Percentiles rank a stretch among this genome's conserved stretches.
Evolutionary conservation across 2,113 vertebrate genomes (phyloP).

Genomic region (Chionodraco myersi): DNA sequence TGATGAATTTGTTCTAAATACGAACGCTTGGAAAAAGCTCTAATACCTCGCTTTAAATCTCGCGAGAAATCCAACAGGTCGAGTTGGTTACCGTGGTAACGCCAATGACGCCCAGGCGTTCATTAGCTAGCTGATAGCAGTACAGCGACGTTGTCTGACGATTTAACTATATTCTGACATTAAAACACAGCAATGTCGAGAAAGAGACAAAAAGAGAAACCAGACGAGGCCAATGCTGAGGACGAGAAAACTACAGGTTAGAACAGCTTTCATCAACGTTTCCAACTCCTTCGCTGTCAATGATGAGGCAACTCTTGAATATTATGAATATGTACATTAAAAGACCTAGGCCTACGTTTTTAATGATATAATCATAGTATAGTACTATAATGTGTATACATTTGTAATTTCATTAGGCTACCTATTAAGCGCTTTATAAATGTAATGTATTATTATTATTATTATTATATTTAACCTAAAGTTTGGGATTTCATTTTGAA

Average conservation of each 20-base stretch:
- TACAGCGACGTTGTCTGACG: neutral
- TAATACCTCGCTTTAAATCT: neutral
- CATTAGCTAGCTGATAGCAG: neutral
- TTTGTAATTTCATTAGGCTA: neutral
- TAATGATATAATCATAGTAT: neutral
- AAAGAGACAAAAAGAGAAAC: conserved; percentile 58
- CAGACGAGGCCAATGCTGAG: conserved; percentile 54
- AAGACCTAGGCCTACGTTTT: neutral
- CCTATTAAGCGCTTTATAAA: too few relatives aligned
- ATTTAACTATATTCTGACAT: neutral
- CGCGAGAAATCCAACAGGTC: conserved; percentile 13
- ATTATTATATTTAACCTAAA: neutral
- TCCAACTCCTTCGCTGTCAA: neutral
- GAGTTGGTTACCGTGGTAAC: conserved; percentile 50
- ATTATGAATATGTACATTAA: neutral
- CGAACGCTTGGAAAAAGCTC: too few relatives aligned
- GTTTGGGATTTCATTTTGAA: neutral
- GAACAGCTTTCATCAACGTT: neutral
- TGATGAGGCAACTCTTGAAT: neutral
- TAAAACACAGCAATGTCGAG: conserved; percentile 55
- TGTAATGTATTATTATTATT: too few relatives aligned
- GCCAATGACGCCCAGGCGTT: neutral
- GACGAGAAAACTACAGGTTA: conserved; percentile 69
- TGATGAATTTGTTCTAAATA: neutral
- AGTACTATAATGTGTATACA: neutral